Conservation (phyloP, 2,113 vertebrate genomes). For the Bothrops jararaca region DNA sequence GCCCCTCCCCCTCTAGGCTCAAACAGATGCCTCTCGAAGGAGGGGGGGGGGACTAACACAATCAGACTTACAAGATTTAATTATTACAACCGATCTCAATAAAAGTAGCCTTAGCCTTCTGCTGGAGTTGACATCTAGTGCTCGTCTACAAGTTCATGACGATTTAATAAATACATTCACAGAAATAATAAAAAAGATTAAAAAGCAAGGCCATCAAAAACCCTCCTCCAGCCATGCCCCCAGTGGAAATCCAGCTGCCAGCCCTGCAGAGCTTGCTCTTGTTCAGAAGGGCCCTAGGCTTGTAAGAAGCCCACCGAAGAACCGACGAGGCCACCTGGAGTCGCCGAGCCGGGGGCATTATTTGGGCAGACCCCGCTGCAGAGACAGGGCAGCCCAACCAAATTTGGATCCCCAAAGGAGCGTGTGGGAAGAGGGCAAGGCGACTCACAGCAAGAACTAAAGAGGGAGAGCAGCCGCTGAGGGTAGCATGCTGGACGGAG, state of each 20-base stretch:
- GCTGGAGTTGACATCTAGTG: neutral
- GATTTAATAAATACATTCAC: neutral
- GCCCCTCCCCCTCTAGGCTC: neutral
- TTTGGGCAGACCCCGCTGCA: neutral
- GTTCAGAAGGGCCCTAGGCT: neutral
- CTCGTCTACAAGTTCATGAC: neutral
- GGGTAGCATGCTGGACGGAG: neutral
- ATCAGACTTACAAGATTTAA: neutral
- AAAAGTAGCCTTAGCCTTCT: neutral
- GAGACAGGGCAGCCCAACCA: neutral
- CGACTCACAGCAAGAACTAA: neutral
- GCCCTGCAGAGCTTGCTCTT: neutral
- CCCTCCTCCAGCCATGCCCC: neutral
- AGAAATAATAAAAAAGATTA: neutral
- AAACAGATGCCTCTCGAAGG: neutral
- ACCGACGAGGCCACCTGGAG: neutral
- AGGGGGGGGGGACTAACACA: neutral
- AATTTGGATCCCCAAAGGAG: neutral
- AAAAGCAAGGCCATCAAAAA: neutral
- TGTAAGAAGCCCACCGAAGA: neutral
- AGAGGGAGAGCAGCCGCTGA: neutral
- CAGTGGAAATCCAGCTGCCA: neutral
- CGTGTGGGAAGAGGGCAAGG: neutral
- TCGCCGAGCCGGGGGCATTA: neutral
- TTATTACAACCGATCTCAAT: neutral